Base-by-base conservation (phyloP, 2,888 invertebrate species). In the Mythimna impura region DNA sequence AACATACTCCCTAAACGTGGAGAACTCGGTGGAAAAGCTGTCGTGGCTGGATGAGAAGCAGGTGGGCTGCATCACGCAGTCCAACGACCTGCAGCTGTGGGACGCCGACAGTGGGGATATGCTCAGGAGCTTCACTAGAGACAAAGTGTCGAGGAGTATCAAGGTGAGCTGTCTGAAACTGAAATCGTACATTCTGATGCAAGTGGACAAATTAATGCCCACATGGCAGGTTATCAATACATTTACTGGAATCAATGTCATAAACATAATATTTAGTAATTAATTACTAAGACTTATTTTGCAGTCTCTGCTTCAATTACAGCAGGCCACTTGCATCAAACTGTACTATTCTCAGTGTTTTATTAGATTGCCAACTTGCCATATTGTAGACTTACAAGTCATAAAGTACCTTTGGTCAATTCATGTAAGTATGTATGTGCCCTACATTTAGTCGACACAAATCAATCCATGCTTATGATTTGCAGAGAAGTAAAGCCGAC, bases 1-100 rank as follows among this genome's bases (percentile, higher is more conserved):
- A 3, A 93, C 94, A 20, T 97, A 97, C 86, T 98, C 98, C 0
- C 95, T 98, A 43, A 99, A 99, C 89, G 97, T 98, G 0, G 98
- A 98, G 88, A 98, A 97, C 76, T 97, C 98, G 20, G 97, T 99
- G 68, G 97, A 97, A 80, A 97, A 96, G 81, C 85, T 98, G 3
- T 91, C 94, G 22, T 98, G 97, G 97, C 92, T 96, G 80, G 91
- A 91, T 22, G 93, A 93, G 25, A 90, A 89, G 61, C 89, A 87
- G 57, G 84, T 97, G 10, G 97, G 97, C 36, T 98, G 98, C 87
- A 95, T 97, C 54, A 98, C 98, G 0, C 97, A 98, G 89, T 97
- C 97, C 20, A 97, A 97, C 85, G 97, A 98, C 79, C 90, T 98
- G 55, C 95, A 95, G 81, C 88, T 98, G 30, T 98, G 98, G 97